Conservation (phyloP, 2,113 vertebrate genomes). For the Hippopotamus amphibius region DNA sequence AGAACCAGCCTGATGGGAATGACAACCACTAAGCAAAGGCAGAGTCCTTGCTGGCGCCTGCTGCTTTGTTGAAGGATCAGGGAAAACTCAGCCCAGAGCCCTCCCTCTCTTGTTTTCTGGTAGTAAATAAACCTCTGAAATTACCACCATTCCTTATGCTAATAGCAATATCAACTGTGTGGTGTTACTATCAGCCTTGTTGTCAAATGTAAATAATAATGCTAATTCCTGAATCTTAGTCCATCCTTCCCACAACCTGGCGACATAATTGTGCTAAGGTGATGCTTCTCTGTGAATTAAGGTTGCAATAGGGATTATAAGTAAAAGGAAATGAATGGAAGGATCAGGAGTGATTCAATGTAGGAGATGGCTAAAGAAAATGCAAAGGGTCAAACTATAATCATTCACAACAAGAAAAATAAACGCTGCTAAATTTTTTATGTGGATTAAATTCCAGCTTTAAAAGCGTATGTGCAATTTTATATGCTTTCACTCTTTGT, state of each 20-base stretch:
- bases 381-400: not conserved
- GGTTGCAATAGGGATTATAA: not conserved
- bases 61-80: constrained; percentile 9
- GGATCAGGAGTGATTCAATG: not conserved
- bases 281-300: not conserved
- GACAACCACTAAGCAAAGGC: not conserved
- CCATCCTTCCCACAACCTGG: not conserved
- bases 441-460: not conserved
- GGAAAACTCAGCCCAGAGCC: not conserved
- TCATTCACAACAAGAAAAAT: not conserved
- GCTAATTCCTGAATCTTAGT: not conserved
- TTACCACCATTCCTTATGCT: not conserved
- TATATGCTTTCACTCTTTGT: not conserved
- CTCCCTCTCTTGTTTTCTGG: not conserved
- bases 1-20: constrained; percentile 34
- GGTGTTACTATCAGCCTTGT: not conserved
- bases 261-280: not conserved
- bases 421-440: not conserved
- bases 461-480: not conserved
- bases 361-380: not conserved
- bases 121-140: not conserved
- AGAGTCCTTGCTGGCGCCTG: constrained; percentile 52
- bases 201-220: not conserved
- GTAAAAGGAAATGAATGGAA: not conserved
- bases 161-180: not conserved